These are phyloP conservation scores for Campopleginae sp. DNA, from an alignment of 2,888 invertebrate species.

Conservation along the genomic window DNA sequence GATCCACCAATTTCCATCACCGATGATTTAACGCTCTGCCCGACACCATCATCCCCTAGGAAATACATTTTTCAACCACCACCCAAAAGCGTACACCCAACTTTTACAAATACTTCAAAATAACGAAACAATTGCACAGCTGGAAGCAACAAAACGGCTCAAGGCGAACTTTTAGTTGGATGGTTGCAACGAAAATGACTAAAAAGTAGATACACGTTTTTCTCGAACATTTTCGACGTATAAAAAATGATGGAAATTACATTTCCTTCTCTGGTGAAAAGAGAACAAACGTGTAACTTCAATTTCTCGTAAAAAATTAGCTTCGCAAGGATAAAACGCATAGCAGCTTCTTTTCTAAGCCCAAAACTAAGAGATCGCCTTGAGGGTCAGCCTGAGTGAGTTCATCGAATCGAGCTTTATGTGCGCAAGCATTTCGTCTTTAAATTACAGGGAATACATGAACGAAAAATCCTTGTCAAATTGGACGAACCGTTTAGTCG, in stretches of 20 bases:
- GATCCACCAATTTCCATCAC: slow-evolving; percentile 27
- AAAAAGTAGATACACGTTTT: too few relatives aligned
- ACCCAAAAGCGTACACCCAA: slow-evolving; percentile 39
- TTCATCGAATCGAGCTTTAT: neutral
- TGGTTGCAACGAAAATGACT: too few relatives aligned
- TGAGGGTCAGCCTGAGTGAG: too few relatives aligned
- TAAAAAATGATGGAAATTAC: too few relatives aligned
- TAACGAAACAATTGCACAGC: neutral
- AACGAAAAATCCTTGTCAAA: neutral
- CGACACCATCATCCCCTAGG: slow-evolving; percentile 69
- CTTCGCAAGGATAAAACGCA: neutral
- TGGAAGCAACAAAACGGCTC: neutral
- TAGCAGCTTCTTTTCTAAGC: neutral
- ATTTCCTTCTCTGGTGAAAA: too few relatives aligned
- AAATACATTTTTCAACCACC: slow-evolving; percentile 71
- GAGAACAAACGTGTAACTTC: too few relatives aligned
- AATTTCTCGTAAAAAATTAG: too few relatives aligned
- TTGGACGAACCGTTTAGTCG: slow-evolving; percentile 81
- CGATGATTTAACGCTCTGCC: slow-evolving; percentile 61
- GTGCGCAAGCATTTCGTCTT: neutral
- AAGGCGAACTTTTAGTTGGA: too few relatives aligned
- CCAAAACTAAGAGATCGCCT: too few relatives aligned
- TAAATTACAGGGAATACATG: slow-evolving; percentile 73
- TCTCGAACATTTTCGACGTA: too few relatives aligned
- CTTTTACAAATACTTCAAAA: neutral